These are phyloP conservation scores for Stylophora pistillata DNA, from an alignment of 64 coral and sea anemone species.

Conservation along the genomic window DNA sequence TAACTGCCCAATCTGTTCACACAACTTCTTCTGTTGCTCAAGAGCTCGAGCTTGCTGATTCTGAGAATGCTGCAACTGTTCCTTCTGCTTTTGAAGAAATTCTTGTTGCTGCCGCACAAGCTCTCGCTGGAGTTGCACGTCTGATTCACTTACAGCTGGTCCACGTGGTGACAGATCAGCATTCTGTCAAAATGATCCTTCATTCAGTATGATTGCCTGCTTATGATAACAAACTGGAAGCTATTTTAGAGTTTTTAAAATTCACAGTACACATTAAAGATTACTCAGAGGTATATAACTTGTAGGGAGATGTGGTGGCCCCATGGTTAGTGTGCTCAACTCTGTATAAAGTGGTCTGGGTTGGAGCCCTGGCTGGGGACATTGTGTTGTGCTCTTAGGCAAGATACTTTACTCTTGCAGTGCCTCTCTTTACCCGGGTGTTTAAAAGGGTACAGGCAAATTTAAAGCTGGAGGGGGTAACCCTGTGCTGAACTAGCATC, in stretches of 20 bases:
- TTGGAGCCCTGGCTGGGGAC: too few relatives aligned
- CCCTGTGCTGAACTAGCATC: too few relatives aligned
- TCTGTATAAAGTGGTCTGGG: too few relatives aligned
- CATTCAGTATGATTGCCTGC: background rate
- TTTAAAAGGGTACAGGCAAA: too few relatives aligned
- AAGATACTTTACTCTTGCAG: too few relatives aligned
- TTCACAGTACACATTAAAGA: background rate
- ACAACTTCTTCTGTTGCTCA: constrained; percentile 75
- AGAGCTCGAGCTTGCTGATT: constrained; percentile 71
- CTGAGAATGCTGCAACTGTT: constrained; percentile 64
- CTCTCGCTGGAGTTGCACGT: constrained; percentile 68
- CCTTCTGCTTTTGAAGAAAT: constrained; percentile 67
- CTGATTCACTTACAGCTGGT: constrained; percentile 57
- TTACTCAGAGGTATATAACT: too few relatives aligned
- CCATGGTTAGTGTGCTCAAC: too few relatives aligned
- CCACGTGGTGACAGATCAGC: constrained; percentile 21
- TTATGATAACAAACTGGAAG: background rate
- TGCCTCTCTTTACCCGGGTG: too few relatives aligned
- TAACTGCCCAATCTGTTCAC: constrained; percentile 73
- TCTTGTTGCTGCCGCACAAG: constrained; percentile 83
- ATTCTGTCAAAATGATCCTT: background rate
- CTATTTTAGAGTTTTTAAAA: background rate
- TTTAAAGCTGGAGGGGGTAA: too few relatives aligned
- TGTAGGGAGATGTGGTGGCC: too few relatives aligned
- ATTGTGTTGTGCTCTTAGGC: too few relatives aligned